A percentile compares a stretch with the other conserved stretches of the same genome.
Conservation (phyloP, 2,113 vertebrate species). For the Boulengerochromis microlepis region DNA sequence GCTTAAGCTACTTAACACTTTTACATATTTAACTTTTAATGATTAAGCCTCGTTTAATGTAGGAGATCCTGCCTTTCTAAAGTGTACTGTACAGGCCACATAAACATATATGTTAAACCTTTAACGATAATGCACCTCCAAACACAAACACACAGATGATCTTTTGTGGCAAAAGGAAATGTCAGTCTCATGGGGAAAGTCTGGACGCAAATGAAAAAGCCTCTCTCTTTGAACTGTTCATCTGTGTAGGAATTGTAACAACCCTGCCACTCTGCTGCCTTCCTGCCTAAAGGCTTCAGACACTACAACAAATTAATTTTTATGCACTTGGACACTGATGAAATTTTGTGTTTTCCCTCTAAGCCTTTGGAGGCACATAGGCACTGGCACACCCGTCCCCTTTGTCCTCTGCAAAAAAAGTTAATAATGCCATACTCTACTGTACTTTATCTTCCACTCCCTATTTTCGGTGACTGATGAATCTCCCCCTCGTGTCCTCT, state of each 20-base stretch:
- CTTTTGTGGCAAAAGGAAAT: neutral
- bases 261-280: neutral
- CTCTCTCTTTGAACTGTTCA: neutral
- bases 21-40: neutral
- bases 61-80: neutral
- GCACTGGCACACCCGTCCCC: neutral
- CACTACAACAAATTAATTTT: neutral
- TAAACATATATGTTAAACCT: neutral
- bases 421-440: neutral
- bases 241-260: neutral
- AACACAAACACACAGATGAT: neutral
- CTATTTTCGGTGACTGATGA: slow-evolving; percentile 7
- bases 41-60: neutral
- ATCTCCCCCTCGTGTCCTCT: slow-evolving; percentile 6
- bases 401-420: neutral
- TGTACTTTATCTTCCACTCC: neutral
- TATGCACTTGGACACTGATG: neutral
- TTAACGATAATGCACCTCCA: neutral
- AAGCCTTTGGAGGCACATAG: neutral
- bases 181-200: neutral
- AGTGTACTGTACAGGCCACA: neutral
- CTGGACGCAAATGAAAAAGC: neutral
- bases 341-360: neutral
- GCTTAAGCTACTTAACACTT: neutral
- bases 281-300: neutral